Conservation (phyloP, 1,140 invertebrate genomes). For the Drosophila sturtevanti region DNA sequence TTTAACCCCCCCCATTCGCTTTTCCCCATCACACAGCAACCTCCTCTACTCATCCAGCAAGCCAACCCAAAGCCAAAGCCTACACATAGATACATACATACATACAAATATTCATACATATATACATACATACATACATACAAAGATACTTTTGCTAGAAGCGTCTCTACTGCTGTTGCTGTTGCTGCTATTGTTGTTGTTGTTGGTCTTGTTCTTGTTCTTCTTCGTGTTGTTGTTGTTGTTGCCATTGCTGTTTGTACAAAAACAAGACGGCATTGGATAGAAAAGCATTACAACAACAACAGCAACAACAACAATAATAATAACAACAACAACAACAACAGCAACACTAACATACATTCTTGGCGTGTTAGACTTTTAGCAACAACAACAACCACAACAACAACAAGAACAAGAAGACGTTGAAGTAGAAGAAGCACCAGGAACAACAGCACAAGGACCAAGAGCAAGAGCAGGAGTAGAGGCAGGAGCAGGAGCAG, state of each 20-base stretch:
- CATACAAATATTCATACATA: constrained; percentile 28
- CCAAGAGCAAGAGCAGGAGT: constrained; percentile 38
- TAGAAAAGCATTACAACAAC: constrained; percentile 66
- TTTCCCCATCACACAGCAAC: neutral
- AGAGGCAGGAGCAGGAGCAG: constrained; percentile 24
- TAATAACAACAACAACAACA: constrained; percentile 37
- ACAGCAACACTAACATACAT: constrained; percentile 59
- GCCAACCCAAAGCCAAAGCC: constrained; percentile 11
- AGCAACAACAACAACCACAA: constrained; percentile 57
- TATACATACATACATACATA: constrained; percentile 26
- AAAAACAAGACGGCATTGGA: constrained; percentile 54
- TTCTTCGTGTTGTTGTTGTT: constrained; percentile 29
- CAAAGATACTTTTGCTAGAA: constrained; percentile 47
- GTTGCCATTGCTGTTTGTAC: constrained; percentile 60
- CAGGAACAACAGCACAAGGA: constrained; percentile 27
- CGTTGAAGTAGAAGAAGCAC: constrained; percentile 46
- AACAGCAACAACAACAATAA: constrained; percentile 34
- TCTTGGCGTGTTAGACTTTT: constrained; percentile 78
- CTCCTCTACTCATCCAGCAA: neutral
- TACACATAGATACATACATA: constrained; percentile 19
- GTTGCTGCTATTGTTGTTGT: constrained; percentile 8
- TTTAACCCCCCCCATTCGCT: neutral
- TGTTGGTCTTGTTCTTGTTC: constrained; percentile 24
- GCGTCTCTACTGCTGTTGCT: constrained; percentile 26
- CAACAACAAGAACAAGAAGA: constrained; percentile 58